A percentile compares a stretch with the other conserved stretches of the same genome.
Conservation (phyloP, 2,797 vertebrate species). For the Myoxocephalus aenaeus region DNA sequence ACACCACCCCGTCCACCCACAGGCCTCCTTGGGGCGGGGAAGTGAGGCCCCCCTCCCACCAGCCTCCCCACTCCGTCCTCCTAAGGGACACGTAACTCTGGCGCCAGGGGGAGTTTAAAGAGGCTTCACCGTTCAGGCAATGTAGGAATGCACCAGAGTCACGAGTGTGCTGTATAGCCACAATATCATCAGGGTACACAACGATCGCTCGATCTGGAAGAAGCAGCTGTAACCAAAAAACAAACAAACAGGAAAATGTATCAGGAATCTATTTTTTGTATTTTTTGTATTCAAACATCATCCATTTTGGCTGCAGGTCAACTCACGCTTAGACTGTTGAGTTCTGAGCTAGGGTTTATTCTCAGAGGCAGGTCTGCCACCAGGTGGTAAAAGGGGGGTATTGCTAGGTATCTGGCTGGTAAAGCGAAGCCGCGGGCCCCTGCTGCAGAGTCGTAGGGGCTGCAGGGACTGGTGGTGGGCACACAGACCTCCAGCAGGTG, state of each 20-base stretch:
- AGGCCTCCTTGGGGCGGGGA: slow-evolving; percentile 48
- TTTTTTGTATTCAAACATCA: not conserved
- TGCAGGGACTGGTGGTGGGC: slow-evolving; percentile 80
- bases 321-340: slow-evolving; percentile 78
- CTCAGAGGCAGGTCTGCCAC: slow-evolving; percentile 82
- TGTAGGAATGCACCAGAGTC: slow-evolving; percentile 76
- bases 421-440: slow-evolving; percentile 57
- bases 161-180: slow-evolving; percentile 85
- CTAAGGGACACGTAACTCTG: slow-evolving; percentile 83
- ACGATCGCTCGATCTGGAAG: slow-evolving; percentile 72
- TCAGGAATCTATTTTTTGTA: not conserved
- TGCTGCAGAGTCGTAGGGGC: slow-evolving; percentile 70
- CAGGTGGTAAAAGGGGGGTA: slow-evolving; percentile 82
- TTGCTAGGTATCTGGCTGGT: slow-evolving; percentile 78
- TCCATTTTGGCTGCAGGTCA: not conserved
- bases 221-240: slow-evolving; percentile 67
- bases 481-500: slow-evolving; percentile 83
- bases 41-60: slow-evolving; percentile 79
- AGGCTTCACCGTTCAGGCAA: slow-evolving; percentile 63
- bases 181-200: slow-evolving; percentile 85
- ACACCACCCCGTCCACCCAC: slow-evolving; percentile 85
- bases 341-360: slow-evolving; percentile 69
- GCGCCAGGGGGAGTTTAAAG: slow-evolving; percentile 79
- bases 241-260: not conserved
- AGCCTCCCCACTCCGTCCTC: slow-evolving; percentile 78